Base-by-base conservation (phyloP, 1,140 invertebrate species). In the Asbolus verrucosus region DNA sequence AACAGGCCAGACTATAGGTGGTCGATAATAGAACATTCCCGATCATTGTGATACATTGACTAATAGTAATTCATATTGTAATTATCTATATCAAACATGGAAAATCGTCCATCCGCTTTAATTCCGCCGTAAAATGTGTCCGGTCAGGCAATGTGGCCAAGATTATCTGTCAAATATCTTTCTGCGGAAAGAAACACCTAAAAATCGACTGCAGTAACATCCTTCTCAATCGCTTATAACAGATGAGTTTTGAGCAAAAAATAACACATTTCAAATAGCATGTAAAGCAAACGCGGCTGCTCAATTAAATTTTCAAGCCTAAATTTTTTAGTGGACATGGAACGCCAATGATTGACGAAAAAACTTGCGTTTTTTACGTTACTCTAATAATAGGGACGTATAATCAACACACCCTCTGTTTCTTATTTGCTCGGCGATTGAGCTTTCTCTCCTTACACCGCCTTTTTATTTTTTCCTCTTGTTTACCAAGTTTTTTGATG, bases 21-120 rank as follows among this genome's bases (percentile, higher is more conserved):
- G 61, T 41, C 61, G 33, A 38, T 63, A 63, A 38, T 63, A 63
- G 39, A 63, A 63, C 39, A 63, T 41, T 41, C 33, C 31, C 21
- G 61, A 54, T 54, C 46, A 54, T 54, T 54, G 46, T 54, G 46
- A 54, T 54, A 54, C 27, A 54, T 27, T 54, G 46, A 54, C 46
- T 54, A 54, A 54, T 54, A 27, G 61, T 63, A 63, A 38, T 41
- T 63, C 61, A 63, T 63, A 63, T 41, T 38, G 61, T 63, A 63
- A 62, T 63, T 41, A 63, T 63, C 39, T 63, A 38, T 39, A 62
- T 62, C 36, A 21, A 41, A 41, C 19, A 27, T 39, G 33, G 61
- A 21, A 41, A 39, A 39, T 63, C 33, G 27, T 21, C 31, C 33
- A 63, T 63, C 61, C 33, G 39, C 61, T 63, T 63, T 63, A 63